These are phyloP conservation scores for Forbesichthys agassizii DNA, from an alignment of 2,113 vertebrate genomes.

Conservation along the genomic window DNA sequence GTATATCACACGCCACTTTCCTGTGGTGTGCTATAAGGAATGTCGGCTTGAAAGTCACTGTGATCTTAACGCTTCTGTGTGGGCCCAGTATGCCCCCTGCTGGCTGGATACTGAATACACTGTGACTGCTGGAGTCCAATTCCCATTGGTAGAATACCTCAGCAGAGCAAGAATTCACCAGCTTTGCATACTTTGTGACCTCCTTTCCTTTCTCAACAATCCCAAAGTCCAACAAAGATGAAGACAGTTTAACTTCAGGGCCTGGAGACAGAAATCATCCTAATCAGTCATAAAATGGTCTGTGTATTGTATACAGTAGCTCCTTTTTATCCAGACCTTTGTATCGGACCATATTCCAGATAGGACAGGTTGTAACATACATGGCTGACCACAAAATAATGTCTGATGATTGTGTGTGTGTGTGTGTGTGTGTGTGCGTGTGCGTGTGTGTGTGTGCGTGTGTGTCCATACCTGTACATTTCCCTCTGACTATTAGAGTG, in stretches of 20 bases:
- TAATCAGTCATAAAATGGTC: not conserved
- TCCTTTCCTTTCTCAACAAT: conserved; percentile 75
- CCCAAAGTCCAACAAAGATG: conserved; percentile 78
- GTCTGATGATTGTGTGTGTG: not conserved
- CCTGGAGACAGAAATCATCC: conserved; percentile 68
- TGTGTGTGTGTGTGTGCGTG: too few species aligned
- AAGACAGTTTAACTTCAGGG: conserved; percentile 78
- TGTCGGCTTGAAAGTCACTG: conserved; percentile 79
- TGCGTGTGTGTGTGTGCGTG: not conserved
- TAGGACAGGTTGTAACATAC: too few species aligned
- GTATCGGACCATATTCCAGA: too few species aligned
- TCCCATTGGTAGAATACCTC: conserved; percentile 84
- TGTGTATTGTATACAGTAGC: too few species aligned
- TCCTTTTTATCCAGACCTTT: too few species aligned
- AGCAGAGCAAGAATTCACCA: conserved; percentile 80
- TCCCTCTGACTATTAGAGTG: conserved; percentile 83
- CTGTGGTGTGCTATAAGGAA: conserved; percentile 81
- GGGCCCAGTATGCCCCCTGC: conserved; percentile 77
- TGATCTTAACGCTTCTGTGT: conserved; percentile 67
- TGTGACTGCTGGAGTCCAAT: conserved; percentile 80
- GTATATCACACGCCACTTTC: conserved; percentile 84
- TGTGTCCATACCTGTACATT: conserved; percentile 79
- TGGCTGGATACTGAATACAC: conserved; percentile 84
- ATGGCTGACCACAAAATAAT: not conserved
- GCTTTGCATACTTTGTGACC: conserved; percentile 63